Evolutionary conservation across 2,113 vertebrate genomes (phyloP), one percentile per base, ranked within the genome.

Genomic region (Ophthalmolycus amberensis): DNA sequence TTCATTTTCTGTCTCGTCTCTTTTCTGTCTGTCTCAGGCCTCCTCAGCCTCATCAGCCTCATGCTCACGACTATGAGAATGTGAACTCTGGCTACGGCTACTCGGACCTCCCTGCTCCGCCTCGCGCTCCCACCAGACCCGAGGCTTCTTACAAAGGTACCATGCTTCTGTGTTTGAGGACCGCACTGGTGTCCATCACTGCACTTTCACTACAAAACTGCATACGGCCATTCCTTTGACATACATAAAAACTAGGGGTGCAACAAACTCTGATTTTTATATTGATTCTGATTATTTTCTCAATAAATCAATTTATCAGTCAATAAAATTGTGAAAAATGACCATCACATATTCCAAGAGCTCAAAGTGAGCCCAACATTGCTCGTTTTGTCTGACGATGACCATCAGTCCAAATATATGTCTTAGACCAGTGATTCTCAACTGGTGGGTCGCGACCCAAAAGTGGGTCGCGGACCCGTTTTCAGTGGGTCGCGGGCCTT

Each of bases 81-180:
- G 90, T 95, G 44, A 90, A 91, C 76, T 37, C 94, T 20, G 83
- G 79, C 50, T 94, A 93, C 2, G 84, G 46, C 40, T 94, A 94
- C 86, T 63, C 88, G 7, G 93, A 94, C 42, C 90, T 91, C 62
- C 87, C 79, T 12, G 92, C 76, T 46, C 50, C 91, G 25, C 87
- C 90, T 37, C 93, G 93, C 0, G 83, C 91, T 20, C 85, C 91
- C 27, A 37, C 90, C 82, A 92, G 94, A 85, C 94, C 94, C 22
- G 95, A 96, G 32, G 85, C 94, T 68, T 82, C 93, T 52, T 88
- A 88, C 88, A 96, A 91, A 96, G 95, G 95, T 95, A 73, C 18
- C 10, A 2, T 34, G 29, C 64, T 20, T 54, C 22, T 42, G 3
- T 50, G 18, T 44, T 58, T 32, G 20, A 38, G 25, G 12, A 16